Conservation (phyloP, 2,113 vertebrate species). For the Proterorhinus semilunaris region DNA sequence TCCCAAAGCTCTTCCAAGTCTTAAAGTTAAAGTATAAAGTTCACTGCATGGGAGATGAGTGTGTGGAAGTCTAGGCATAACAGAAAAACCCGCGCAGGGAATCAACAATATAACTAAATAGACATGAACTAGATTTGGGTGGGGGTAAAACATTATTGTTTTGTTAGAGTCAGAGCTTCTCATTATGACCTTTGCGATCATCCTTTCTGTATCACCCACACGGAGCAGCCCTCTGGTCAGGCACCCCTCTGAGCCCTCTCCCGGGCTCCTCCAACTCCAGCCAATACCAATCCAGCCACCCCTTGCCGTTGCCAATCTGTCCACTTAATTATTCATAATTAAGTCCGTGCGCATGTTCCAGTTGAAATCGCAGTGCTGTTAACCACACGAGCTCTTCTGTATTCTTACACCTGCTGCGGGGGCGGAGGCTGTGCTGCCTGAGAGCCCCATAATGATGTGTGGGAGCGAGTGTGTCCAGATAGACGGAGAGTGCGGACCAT, state of each 20-base stretch:
- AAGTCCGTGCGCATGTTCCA: slow-evolving; percentile 35
- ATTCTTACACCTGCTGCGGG: slow-evolving; percentile 51
- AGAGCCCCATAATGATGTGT: slow-evolving; percentile 50
- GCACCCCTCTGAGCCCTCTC: slow-evolving; percentile 16
- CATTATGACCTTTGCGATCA: background rate
- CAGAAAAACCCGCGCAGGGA: background rate
- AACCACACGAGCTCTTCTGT: slow-evolving; percentile 35
- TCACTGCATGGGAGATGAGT: background rate
- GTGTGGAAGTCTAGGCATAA: background rate
- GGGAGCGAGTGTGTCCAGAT: slow-evolving; percentile 47
- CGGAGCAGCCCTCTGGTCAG: slow-evolving; percentile 2
- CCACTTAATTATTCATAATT: slow-evolving; percentile 49
- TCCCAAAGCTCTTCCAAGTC: slow-evolving; percentile 8
- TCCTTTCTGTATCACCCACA: slow-evolving; percentile 7
- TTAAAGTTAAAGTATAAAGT: slow-evolving; percentile 9
- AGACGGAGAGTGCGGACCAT: slow-evolving; percentile 28
- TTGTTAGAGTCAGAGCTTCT: background rate
- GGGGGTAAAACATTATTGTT: background rate
- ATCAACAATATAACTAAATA: background rate
- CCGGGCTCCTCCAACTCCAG: slow-evolving; percentile 4
- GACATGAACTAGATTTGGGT: background rate
- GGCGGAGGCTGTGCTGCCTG: slow-evolving; percentile 34
- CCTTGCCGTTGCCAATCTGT: slow-evolving; percentile 6
- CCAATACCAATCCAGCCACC: background rate
- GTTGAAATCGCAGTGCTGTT: slow-evolving; percentile 45